Base-by-base conservation (phyloP, 2,888 invertebrate genomes). In the Tholera decimalis region DNA sequence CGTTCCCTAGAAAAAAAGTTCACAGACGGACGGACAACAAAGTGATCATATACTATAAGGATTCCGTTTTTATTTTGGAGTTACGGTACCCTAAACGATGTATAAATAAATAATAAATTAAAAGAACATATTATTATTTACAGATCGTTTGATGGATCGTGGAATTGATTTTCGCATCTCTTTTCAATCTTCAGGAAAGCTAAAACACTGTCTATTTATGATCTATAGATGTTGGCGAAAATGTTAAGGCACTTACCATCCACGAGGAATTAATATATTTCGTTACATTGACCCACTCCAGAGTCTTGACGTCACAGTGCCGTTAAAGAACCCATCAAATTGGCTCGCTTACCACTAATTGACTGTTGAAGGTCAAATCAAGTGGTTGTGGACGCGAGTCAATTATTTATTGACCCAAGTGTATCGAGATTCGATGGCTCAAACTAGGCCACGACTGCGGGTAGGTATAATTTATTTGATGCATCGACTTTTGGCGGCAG, bases 351-450 rank as follows among this genome's bases (percentile, higher is more conserved):
- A 66, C 73, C 58, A 54, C 72, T 84, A 82, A 90, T 88, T 89
- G 89, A 78, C 79, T 80, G 69, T 69, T 87, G 91, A 91, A 91
- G 92, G 92, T 88, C 87, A 73, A 9, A 30, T 33, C 57, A 90
- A 90, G 78, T 90, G 82, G 87, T 61, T 88, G 81, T 83, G 80
- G 76, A 62, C 63, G 68, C 63, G 72, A 78, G 83, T 92, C 92
- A 93, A 93, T 92, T 91, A 89, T 86, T 83, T 86, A 87, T 91
- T 93, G 90, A 92, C 93, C 92, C 80, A 50, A n/a, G n/a, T 60
- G 68, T 88, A 92, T 92, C 88, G 91, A 85, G 88, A 90, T 91
- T 88, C 85, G 85, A 92, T 92, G 85, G 56, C 66, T 50, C 47
- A 56, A 86, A 83, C 79, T 89, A 78, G 87, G 83, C 58, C 85